Conservation (phyloP, 2,888 invertebrate species). For the Rhodophaea formosa region DNA sequence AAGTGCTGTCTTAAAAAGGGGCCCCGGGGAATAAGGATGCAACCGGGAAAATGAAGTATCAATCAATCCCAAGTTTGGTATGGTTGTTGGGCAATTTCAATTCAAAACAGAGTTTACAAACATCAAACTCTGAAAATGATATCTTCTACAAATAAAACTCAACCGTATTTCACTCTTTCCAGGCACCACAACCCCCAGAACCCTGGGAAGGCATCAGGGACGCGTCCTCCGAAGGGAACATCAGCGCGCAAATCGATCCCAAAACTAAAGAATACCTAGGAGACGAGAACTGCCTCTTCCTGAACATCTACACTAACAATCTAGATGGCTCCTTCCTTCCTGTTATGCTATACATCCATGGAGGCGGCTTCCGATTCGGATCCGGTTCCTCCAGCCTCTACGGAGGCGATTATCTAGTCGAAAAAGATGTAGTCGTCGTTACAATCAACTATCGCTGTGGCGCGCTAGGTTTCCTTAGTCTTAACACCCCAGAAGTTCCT, state of each 20-base stretch:
- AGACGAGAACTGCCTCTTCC: slow-evolving; percentile 85
- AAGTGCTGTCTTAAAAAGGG: too few species aligned
- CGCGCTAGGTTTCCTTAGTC: slow-evolving; percentile 62
- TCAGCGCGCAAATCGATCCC: slow-evolving; percentile 80
- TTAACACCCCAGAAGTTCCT: slow-evolving; percentile 70
- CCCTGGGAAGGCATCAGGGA: slow-evolving; percentile 82
- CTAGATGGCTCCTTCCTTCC: slow-evolving; percentile 73
- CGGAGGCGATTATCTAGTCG: slow-evolving; percentile 78
- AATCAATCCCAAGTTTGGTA: too few species aligned
- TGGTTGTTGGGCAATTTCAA: too few species aligned
- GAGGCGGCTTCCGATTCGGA: slow-evolving; percentile 76
- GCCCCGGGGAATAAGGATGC: too few species aligned
- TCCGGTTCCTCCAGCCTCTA: slow-evolving; percentile 73
- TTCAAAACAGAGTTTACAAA: background rate
- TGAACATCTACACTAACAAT: slow-evolving; percentile 84
- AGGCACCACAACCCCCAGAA: slow-evolving; percentile 81
- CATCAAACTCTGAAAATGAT: background rate
- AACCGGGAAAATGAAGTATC: too few species aligned
- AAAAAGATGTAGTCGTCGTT: slow-evolving; percentile 80
- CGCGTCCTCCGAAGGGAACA: slow-evolving; percentile 82
- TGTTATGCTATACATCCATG: slow-evolving; percentile 82
- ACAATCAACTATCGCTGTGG: slow-evolving; percentile 80
- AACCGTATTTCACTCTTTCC: slow-evolving; percentile 34
- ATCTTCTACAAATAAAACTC: background rate
- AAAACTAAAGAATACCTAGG: slow-evolving; percentile 69